A percentile compares a stretch with the other conserved stretches of the same genome.
These are phyloP conservation scores for Cydia strobilella DNA, from an alignment of 1,140 invertebrate genomes.

Conservation along the genomic window DNA sequence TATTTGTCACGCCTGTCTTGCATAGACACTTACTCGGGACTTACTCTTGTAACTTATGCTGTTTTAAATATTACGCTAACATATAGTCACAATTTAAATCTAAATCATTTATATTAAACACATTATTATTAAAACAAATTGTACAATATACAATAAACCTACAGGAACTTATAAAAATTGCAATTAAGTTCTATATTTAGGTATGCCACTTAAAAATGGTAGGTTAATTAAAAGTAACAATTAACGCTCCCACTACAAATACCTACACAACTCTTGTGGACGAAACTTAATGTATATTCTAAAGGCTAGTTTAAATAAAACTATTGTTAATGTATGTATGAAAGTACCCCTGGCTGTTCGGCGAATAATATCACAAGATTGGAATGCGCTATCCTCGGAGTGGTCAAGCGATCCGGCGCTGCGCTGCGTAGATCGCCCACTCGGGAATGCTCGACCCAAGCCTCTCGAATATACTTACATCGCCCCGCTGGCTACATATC, in stretches of 20 bases:
- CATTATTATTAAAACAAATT: constrained; percentile 77
- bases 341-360: constrained; percentile 59
- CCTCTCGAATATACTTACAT: constrained; percentile 1
- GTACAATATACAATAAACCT: constrained; percentile 78
- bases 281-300: constrained; percentile 60
- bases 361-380: constrained; percentile 59
- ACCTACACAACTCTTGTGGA: constrained; percentile 39
- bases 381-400: constrained; percentile 73
- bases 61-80: constrained; percentile 59
- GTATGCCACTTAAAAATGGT: constrained; percentile 77
- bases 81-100: constrained; percentile 60
- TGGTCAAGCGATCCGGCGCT: neutral
- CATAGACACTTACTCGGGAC: no score
- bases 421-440: neutral
- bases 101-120: constrained; percentile 79
- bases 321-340: constrained; percentile 64
- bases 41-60: constrained; percentile 4
- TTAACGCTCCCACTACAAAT: constrained; percentile 42
- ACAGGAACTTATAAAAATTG: constrained; percentile 80
- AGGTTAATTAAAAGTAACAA: constrained; percentile 59
- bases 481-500: constrained; percentile 68
- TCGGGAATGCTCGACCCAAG: neutral
- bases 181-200: constrained; percentile 79
- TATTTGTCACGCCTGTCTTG: neutral
- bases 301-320: constrained; percentile 62